phyloP scores from a whole-genome alignment of 2,797 vertebrate species.

The Syndactyla subalaris region DNA sequence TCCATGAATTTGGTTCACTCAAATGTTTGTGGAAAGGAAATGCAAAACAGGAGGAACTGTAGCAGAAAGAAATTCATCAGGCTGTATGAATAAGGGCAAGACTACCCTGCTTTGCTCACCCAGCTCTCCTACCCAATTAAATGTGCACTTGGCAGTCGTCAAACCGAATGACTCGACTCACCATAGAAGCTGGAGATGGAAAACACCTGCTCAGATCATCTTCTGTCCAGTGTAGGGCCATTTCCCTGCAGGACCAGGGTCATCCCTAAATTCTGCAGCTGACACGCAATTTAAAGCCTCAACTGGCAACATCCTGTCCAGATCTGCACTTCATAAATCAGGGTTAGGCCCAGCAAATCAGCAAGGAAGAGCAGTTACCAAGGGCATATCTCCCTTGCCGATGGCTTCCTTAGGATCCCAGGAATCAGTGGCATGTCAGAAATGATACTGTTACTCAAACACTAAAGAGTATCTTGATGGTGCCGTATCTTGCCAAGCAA shows the following conservation, averaged over 20 bases:
- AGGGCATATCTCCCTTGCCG: neutral
- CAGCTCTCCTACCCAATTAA: conserved; percentile 11
- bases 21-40: neutral
- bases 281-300: neutral
- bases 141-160: conserved; percentile 42
- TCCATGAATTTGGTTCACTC: neutral
- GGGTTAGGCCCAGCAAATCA: neutral
- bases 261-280: conserved; percentile 56
- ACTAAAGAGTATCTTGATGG: conserved; percentile 21
- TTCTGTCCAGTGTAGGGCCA: neutral
- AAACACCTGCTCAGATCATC: conserved; percentile 49
- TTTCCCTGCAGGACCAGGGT: conserved; percentile 19
- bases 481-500: conserved; percentile 13
- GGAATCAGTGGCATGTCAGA: conserved; percentile 49
- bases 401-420: neutral
- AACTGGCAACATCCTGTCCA: conserved; percentile 55
- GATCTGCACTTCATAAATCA: conserved; percentile 58
- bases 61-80: neutral
- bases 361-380: conserved; percentile 21
- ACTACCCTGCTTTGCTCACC: neutral
- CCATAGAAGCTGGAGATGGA: conserved; percentile 39
- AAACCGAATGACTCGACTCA: neutral
- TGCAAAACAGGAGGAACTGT: neutral
- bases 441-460: conserved; percentile 38
- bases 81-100: neutral